Percentiles rank a stretch among this genome's conserved stretches.
phyloP scores from a whole-genome alignment of 2,113 vertebrate genomes.

The Todiramphus chloris region DNA sequence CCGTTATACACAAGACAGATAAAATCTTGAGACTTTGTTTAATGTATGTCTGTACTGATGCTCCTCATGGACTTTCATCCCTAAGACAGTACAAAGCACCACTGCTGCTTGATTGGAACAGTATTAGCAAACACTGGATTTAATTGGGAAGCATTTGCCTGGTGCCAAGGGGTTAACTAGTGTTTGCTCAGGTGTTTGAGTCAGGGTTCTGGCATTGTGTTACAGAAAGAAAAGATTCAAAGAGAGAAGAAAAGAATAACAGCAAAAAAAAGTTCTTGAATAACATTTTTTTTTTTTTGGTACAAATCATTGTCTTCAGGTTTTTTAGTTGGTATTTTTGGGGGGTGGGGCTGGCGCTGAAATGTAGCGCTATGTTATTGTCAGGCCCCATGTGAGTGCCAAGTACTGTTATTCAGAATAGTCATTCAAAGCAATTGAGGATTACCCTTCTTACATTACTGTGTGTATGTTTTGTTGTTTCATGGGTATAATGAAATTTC shows the following conservation, averaged over 20 bases:
- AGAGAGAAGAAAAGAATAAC: background rate
- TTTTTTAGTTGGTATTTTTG: accelerated
- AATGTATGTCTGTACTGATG: background rate
- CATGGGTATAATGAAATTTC: background rate
- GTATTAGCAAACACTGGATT: background rate
- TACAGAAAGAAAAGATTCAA: background rate
- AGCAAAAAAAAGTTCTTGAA: background rate
- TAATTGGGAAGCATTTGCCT: background rate
- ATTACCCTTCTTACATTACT: background rate
- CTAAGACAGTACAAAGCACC: background rate
- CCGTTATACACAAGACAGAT: background rate
- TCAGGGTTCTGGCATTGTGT: background rate
- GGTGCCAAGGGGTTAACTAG: background rate
- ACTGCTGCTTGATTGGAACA: background rate
- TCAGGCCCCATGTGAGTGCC: background rate
- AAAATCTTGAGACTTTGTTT: background rate
- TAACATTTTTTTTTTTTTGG: background rate
- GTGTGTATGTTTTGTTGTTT: background rate
- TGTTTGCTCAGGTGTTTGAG: background rate
- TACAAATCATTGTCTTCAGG: background rate
- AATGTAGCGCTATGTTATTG: background rate
- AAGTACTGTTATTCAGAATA: background rate
- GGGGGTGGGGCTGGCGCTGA: accelerated
- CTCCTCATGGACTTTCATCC: background rate
- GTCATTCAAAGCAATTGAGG: background rate